Base-by-base conservation (phyloP, 1,140 invertebrate genomes). In the Sycophila sp. region DNA sequence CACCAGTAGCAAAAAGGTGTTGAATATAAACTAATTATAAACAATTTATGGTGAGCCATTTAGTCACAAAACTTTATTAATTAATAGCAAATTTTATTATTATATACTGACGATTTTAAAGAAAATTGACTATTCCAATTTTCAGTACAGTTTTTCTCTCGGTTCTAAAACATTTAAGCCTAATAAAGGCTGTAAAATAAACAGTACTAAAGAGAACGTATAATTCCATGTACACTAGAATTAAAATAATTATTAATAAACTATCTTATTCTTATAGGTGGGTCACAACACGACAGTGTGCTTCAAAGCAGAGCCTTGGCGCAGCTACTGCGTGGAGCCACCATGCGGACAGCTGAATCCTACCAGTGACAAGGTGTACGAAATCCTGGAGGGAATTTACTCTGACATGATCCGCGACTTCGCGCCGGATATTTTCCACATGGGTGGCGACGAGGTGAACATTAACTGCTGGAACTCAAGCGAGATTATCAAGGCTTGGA, bases 311-410 rank as follows among this genome's bases (percentile, higher is more conserved):
- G 90, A 94, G 77, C 93, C 94, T 0, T 96, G 94, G 94, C 77
- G 83, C 13, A 78, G 83, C 1, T 94, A 89, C 77, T 96, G 94
- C 74, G 93, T 94, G 13, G 94, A 96, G 75, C 94, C 94, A 4
- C 94, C 94, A 0, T 96, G 94, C 75, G 94, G 94, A 0, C 94
- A 95, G 80, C 85, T 96, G 2, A 94, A 96, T 85, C 93, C 94
- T 0, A 91, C 90, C 0, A 92, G 90, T 72, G 89, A 92, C 2
- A 87, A 88, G 40, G 86, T 95, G 53, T 96, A 95, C 74, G 87
- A 93, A 42, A 86, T 92, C 19, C 81, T 96, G 4, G 88, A 90
- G 77, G 90, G 91, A 70, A 90, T 94, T 56, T 93, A 92, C 75
- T 77, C 76, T 0, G 92, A 93, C 55, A 92, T 93, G 90, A 81